phyloP scores from a whole-genome alignment of 2,888 invertebrate species.

The Harpalus rubripes region DNA sequence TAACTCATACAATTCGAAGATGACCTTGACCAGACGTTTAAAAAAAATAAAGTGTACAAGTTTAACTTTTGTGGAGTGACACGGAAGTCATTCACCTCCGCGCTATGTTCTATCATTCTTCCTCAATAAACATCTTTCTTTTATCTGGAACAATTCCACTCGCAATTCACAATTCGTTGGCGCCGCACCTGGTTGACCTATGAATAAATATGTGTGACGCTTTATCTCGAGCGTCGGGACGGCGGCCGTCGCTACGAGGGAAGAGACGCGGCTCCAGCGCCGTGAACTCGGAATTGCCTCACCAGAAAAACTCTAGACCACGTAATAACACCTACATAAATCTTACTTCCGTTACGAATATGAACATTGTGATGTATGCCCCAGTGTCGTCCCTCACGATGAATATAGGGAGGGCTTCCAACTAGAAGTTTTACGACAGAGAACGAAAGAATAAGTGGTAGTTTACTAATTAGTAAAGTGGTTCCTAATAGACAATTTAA shows the following conservation, averaged over 20 bases:
- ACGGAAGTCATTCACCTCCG: not conserved
- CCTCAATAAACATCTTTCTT: not conserved
- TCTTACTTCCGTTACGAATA: slow-evolving; percentile 65
- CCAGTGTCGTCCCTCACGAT: slow-evolving; percentile 52
- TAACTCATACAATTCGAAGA: too few relatives aligned
- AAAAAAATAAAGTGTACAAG: too few relatives aligned
- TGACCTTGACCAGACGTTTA: too few relatives aligned
- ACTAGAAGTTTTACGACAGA: not conserved
- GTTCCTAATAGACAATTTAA: not conserved
- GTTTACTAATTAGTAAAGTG: not conserved
- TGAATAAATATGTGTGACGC: slow-evolving; percentile 63
- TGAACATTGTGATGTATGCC: slow-evolving; percentile 66
- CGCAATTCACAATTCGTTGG: slow-evolving; percentile 15
- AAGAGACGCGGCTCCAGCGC: slow-evolving; percentile 9
- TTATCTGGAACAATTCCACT: not conserved
- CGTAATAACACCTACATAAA: slow-evolving; percentile 66
- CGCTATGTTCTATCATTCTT: not conserved
- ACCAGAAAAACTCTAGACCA: slow-evolving; percentile 59
- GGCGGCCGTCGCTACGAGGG: not conserved
- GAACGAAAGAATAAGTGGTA: not conserved
- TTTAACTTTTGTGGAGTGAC: too few relatives aligned
- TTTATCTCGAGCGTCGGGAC: slow-evolving; percentile 58
- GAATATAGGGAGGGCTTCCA: not conserved
- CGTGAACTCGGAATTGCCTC: slow-evolving; percentile 63
- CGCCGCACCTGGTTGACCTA: slow-evolving; percentile 58